Base-by-base conservation (phyloP, 1,140 invertebrate genomes). In the Littorina saxatilis region DNA sequence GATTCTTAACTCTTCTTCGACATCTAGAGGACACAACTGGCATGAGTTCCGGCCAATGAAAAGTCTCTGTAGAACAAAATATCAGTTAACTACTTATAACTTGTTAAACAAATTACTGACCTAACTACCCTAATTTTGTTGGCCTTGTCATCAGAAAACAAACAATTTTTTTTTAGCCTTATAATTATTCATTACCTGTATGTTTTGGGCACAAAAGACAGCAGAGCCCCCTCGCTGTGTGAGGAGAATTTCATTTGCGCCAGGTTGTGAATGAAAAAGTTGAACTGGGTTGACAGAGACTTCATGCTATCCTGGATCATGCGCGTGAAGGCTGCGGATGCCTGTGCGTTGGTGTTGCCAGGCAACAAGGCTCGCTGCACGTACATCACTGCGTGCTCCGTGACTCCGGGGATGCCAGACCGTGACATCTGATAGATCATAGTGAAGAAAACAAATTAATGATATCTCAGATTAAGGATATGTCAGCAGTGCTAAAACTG, bases 241-340 rank as follows among this genome's bases (percentile, higher is more conserved):
- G 95, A 96, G 50, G 96, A 96, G 84, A 98, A 98, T 82, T 97
- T 94, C 80, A 99, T 93, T 91, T 99, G 99, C 2, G 97, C 98
- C 84, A 99, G 92, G 92, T 99, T 99, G 92, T 99, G 98, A 37
- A 99, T 93, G 92, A 99, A 99, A 92, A 99, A 99, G 93, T 99
- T 99, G 85, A 99, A 96, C 83, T 98, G 97, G 0, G 97, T 98
- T 85, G 98, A 99, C 94, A 96, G 96, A 32, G 93, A 93, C 80
- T 91, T 91, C 55, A 93, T 81, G 83, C 92, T 93, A 32, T 93
- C 92, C 74, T 92, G 88, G 27, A 93, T 91, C 91, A 93, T 90
- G 79, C 92, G 89, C 15, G 92, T 92, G 79, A 92, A 92, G 47
- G 96, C 95, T 32, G 97, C 97, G 0, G 97, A 97, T 4, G 98